Conservation (phyloP, 2,797 vertebrate genomes). For the Hozukius guyotensis region DNA sequence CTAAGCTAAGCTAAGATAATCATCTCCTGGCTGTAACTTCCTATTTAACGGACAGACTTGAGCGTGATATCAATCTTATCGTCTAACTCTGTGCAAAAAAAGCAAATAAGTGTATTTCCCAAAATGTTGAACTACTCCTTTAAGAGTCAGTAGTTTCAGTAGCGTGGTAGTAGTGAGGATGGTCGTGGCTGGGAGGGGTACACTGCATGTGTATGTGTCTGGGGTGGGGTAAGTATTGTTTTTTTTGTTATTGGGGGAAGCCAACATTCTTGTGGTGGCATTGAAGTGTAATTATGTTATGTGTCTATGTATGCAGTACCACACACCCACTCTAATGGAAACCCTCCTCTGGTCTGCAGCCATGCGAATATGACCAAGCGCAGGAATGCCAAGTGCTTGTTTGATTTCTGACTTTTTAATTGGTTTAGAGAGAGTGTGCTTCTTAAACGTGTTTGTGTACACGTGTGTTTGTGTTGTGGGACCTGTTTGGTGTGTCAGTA, state of each 20-base stretch:
- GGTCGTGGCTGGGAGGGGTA: slow-evolving; percentile 29
- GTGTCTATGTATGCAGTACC: slow-evolving; percentile 33
- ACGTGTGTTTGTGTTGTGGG: neutral
- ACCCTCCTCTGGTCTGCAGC: slow-evolving; percentile 22
- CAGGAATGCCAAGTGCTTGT: slow-evolving; percentile 43
- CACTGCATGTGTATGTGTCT: neutral
- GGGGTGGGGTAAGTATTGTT: slow-evolving; percentile 47
- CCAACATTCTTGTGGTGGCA: slow-evolving; percentile 67
- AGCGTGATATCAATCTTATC: neutral
- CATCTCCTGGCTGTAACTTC: neutral
- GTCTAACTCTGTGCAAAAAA: too few species aligned
- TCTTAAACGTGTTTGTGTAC: slow-evolving; percentile 13
- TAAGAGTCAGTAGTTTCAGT: neutral
- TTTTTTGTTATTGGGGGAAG: slow-evolving; percentile 52
- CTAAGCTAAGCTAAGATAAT: neutral
- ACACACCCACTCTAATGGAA: slow-evolving; percentile 47
- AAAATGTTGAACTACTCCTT: neutral
- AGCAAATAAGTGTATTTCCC: neutral
- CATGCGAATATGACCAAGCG: slow-evolving; percentile 27
- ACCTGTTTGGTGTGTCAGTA: slow-evolving; percentile 25
- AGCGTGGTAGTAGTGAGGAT: slow-evolving; percentile 5
- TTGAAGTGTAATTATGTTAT: slow-evolving; percentile 67
- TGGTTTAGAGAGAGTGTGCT: neutral
- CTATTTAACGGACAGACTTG: neutral
- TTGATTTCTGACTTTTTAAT: slow-evolving; percentile 10